These are phyloP conservation scores for Leucopsar rothschildi DNA, from an alignment of 2,113 vertebrate species.

Conservation along the genomic window DNA sequence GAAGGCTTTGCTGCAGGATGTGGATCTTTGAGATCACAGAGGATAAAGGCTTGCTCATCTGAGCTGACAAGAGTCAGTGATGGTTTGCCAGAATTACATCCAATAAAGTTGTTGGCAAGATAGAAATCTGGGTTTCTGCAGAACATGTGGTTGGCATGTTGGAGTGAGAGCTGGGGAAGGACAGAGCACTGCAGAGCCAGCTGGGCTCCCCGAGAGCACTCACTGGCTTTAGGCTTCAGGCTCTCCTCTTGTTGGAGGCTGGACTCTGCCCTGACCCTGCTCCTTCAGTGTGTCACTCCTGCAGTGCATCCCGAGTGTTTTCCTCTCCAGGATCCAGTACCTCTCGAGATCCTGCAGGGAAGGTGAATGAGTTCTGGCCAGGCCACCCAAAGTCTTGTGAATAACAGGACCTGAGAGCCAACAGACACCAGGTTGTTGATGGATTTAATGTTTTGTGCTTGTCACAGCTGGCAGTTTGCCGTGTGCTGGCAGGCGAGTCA, in stretches of 20 bases:
- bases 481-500: background rate
- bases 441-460: background rate
- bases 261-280: background rate
- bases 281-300: background rate
- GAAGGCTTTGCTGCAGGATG: slow-evolving; percentile 10
- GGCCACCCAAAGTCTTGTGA: background rate
- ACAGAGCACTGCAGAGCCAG: background rate
- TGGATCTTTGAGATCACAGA: background rate
- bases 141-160: background rate
- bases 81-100: background rate
- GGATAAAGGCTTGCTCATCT: background rate
- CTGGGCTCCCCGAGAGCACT: background rate
- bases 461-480: background rate
- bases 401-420: background rate
- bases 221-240: background rate
- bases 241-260: background rate
- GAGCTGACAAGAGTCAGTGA: background rate
- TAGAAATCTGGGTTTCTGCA: slow-evolving; percentile 14
- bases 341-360: background rate
- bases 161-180: background rate
- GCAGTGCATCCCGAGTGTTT: background rate
- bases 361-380: background rate
- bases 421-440: background rate
- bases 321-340: background rate
- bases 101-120: background rate